Percentiles rank a stretch among this genome's conserved stretches.
Evolutionary conservation across 2,888 invertebrate species (phyloP).

Genomic region (Trichopoda pennipes): DNA sequence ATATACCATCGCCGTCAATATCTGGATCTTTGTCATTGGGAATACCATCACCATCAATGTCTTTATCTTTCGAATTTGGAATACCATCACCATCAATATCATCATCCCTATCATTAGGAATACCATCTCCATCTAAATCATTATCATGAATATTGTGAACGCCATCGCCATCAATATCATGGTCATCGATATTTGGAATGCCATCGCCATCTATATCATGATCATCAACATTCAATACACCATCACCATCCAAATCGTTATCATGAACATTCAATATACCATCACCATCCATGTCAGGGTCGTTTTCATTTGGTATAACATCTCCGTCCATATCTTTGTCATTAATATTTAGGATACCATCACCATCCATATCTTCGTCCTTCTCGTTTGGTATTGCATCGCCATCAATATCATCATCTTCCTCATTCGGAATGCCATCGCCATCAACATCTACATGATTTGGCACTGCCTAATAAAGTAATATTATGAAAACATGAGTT

Average conservation of each 20-base stretch:
- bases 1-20: constrained; percentile 73
- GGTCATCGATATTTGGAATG: constrained; percentile 73
- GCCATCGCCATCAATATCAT: constrained; percentile 72
- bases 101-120: constrained; percentile 80
- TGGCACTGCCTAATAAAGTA: constrained; percentile 43
- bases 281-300: constrained; percentile 72
- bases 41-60: constrained; percentile 75
- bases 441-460: constrained; percentile 76
- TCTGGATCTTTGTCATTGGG: constrained; percentile 74
- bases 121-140: constrained; percentile 80
- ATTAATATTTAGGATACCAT: constrained; percentile 75
- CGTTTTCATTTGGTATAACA: constrained; percentile 73
- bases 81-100: constrained; percentile 74
- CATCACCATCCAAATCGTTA: constrained; percentile 79
- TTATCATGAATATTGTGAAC: constrained; percentile 69
- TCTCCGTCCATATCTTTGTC: constrained; percentile 75
- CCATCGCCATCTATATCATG: constrained; percentile 74
- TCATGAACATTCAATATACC: constrained; percentile 70
- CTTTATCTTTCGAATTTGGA: constrained; percentile 74
- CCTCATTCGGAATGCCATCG: constrained; percentile 72
- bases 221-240: constrained; percentile 81
- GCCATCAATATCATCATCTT: constrained; percentile 75
- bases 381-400: constrained; percentile 71
- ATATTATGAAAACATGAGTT: constrained; percentile 30
- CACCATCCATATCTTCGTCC: constrained; percentile 74